phyloP scores from a whole-genome alignment of 1,140 invertebrate species.

The Latrodectus geometricus region DNA sequence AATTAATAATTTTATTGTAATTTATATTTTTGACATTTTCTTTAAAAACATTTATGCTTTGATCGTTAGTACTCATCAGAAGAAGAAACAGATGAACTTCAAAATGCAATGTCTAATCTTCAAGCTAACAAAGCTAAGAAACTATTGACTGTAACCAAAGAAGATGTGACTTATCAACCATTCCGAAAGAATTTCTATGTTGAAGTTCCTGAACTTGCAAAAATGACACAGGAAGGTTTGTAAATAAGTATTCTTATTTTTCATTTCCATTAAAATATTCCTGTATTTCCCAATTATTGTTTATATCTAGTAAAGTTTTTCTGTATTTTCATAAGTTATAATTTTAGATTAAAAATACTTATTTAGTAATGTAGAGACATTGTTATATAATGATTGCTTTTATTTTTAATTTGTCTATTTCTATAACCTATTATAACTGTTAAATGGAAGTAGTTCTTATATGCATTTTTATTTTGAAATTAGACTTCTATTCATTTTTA shows the following conservation, averaged over 20 bases:
- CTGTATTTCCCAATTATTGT: too few species aligned
- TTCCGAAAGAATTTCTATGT: conserved; percentile 98
- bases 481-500: too few species aligned
- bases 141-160: conserved; percentile 79
- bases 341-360: too few species aligned
- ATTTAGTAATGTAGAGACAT: too few species aligned
- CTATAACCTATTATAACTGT: too few species aligned
- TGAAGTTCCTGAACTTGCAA: conserved; percentile 89
- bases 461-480: too few species aligned
- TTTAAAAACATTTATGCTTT: conserved; percentile 62
- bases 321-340: too few species aligned
- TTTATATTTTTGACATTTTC: conserved; percentile 1
- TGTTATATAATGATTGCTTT: too few species aligned
- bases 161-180: conserved; percentile 79
- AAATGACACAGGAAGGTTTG: conserved; percentile 88
- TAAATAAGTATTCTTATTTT: conserved; percentile 75
- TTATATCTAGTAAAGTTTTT: too few species aligned
- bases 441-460: too few species aligned
- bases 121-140: conserved; percentile 84
- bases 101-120: conserved; percentile 88
- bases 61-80: conserved; percentile 86
- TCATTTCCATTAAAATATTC: too few species aligned
- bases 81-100: conserved; percentile 93
- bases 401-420: too few species aligned
- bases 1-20: conserved; percentile 9